Evolutionary conservation across 2,113 vertebrate genomes (phyloP), one percentile per base, ranked within the genome.

Genomic region (Trichomycterus rosablanca): DNA sequence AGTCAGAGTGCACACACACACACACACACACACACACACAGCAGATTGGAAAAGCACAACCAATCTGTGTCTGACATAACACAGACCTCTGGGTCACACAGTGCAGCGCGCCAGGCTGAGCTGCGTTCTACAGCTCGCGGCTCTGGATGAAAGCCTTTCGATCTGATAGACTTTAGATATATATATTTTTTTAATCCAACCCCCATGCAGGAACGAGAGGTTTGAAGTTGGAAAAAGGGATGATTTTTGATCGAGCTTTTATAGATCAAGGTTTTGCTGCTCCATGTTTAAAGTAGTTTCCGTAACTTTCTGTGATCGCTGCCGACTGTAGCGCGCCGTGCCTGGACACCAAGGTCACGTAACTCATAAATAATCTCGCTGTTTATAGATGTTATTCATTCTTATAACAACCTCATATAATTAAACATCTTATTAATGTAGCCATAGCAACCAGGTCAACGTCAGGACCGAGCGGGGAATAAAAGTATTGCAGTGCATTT

Each of bases 1-100:
- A 56, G 35, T 26, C 53, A 59, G 45, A 46, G 14, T 12, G 14
- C 28, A 32, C 30, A 18, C 15, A 15, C 14, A 28, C 23, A 28
- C 46, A 50, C 46, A 49, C 14, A 16, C 46, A 28, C 46, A 28
- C 23, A 8, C 42, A 59, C 18, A 61, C 46, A 32, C 11, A 32
- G 3, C 46, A 28, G 48, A 30, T 22, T 44, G 19, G 49, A 44
- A 15, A 19, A 39, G 46, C 43, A 30, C 34, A 63, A 30, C 3
- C 26, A 24, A 8, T 67, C 65, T 60, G 20, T 43, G 20, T 45
- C 34, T 57, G 45, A 59, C 53, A 70, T 23, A 52, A 8, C 39
- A 34, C 56, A 66, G 57, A 50, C 26, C 44, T 37, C 16, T 42
- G 52, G 49, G 39, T 59, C 52, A 56, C 22, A 39, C 20, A 40